A percentile compares a stretch with the other conserved stretches of the same genome.
These are phyloP conservation scores for Pachypanchax playfairii DNA, from an alignment of 2,113 vertebrate genomes.

Conservation along the genomic window DNA sequence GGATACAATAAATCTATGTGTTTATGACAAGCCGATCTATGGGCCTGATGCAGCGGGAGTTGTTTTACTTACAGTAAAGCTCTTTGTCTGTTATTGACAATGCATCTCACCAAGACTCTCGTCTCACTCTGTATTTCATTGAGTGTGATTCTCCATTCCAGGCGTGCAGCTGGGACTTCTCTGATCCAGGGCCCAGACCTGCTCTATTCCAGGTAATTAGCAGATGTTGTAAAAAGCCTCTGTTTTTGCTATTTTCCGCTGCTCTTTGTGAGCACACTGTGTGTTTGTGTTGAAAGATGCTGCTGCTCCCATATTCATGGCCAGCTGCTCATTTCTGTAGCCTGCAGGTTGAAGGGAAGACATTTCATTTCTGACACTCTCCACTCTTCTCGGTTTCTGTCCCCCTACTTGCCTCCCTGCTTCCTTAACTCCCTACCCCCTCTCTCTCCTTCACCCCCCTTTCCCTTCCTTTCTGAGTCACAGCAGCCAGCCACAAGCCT, in stretches of 20 bases:
- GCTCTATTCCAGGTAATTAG: slow-evolving; percentile 75
- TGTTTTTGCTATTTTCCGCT: slow-evolving; percentile 69
- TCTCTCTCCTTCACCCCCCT: slow-evolving; percentile 19
- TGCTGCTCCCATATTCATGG: slow-evolving; percentile 66
- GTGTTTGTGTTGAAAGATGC: slow-evolving; percentile 42
- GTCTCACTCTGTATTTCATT: slow-evolving; percentile 44
- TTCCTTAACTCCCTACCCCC: slow-evolving; percentile 24
- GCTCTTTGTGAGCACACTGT: slow-evolving; percentile 46
- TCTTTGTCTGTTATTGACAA: slow-evolving; percentile 73
- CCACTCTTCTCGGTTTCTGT: slow-evolving; percentile 18
- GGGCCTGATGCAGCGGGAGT: slow-evolving; percentile 46
- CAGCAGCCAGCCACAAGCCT: slow-evolving; percentile 74
- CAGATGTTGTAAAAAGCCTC: slow-evolving; percentile 76
- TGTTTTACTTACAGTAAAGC: slow-evolving; percentile 58
- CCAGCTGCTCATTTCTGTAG: slow-evolving; percentile 73
- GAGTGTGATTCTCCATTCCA: slow-evolving; percentile 58
- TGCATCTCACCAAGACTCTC: slow-evolving; percentile 28
- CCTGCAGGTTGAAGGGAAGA: slow-evolving; percentile 36
- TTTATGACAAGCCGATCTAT: slow-evolving; percentile 74
- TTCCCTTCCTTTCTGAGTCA: slow-evolving; percentile 69
- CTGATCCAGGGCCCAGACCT: slow-evolving; percentile 62
- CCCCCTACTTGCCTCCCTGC: neutral
- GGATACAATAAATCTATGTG: slow-evolving; percentile 74
- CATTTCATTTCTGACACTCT: slow-evolving; percentile 53
- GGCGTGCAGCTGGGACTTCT: slow-evolving; percentile 69